Evolutionary conservation across 2,888 invertebrate genomes (phyloP), one percentile per base, ranked within the genome.

Genomic region (Carterocephalus palaemon): DNA sequence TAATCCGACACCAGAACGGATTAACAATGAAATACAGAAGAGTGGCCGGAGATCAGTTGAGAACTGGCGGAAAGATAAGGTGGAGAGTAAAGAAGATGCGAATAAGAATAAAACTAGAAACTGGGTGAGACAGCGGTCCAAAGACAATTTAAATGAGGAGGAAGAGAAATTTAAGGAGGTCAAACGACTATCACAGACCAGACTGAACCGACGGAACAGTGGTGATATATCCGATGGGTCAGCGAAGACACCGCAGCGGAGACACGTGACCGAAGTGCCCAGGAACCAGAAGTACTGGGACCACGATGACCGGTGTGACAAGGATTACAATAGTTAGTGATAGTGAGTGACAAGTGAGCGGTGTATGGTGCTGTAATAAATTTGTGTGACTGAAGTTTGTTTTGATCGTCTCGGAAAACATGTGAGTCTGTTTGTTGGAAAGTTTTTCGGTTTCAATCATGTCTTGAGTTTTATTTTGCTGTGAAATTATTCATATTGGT

Each of bases 211-310:
- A 7, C 56, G 79, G 1, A 74, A 70, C 47, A 81, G 81, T 22
- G 71, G 63, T 0, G 81, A 81, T 7, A 64, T 32, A 2, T 48
- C 54, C 1, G 54, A 53, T 32, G 41, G 54, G 0, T 64, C 58
- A 0, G 8, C 22, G 5, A 78, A 72, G 40, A 67, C 73, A 0
- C 75, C 74, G 0, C 70, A 70, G 0, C 52, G 73, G 2, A 62
- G 78, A 16, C 82, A 82, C 15, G 84, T 80, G 0, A 69, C 75
- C 0, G 85, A 85, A 2, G 84, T 84, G 0, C 85, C 85, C 0
- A 59, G 85, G 28, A 83, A 74, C 51, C 70, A 78, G 1, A 85
- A 84, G 39, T 86, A 86, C 24, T 86, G 86, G 86, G 85, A 84
- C 52, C 86, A 86, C 13, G 86, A 86, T 24, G 86, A 86, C 9